These are phyloP conservation scores for Epinephelus awoara DNA, from an alignment of 2,797 vertebrate genomes.

Conservation along the genomic window DNA sequence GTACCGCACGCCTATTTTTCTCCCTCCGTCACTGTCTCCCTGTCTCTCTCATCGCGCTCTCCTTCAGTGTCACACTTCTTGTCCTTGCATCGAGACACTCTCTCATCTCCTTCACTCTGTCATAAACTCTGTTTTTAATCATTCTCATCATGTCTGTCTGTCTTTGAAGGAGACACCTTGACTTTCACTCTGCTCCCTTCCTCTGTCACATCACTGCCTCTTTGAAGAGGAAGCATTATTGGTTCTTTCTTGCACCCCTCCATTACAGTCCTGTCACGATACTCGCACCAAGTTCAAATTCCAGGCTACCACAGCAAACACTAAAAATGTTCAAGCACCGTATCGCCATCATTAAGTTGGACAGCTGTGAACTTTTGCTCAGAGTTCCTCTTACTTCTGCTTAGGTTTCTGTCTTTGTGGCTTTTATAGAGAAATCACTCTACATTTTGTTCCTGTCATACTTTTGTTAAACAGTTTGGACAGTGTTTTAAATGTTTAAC, in stretches of 20 bases:
- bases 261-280: constrained; percentile 44
- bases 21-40: constrained; percentile 37
- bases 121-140: constrained; percentile 75
- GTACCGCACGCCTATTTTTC: constrained; percentile 74
- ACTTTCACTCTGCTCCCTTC: constrained; percentile 59
- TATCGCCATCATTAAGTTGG: constrained; percentile 44
- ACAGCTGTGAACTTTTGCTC: constrained; percentile 60
- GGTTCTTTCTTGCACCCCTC: constrained; percentile 46
- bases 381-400: constrained; percentile 28
- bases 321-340: constrained; percentile 5
- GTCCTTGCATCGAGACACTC: constrained; percentile 71
- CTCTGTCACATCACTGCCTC: constrained; percentile 41
- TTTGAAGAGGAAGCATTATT: constrained; percentile 64
- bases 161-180: constrained; percentile 76
- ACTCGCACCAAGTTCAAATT: constrained; percentile 43
- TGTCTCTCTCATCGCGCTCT: constrained; percentile 57
- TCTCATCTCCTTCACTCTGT: constrained; percentile 70
- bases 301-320: constrained; percentile 43
- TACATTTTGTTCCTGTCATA: constrained; percentile 31
- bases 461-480: constrained; percentile 25
- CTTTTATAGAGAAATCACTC: constrained; percentile 34
- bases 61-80: constrained; percentile 59
- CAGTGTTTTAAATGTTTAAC: constrained; percentile 12
- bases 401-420: constrained; percentile 36
- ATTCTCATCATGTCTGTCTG: constrained; percentile 69